phyloP scores from a whole-genome alignment of 1,140 invertebrate genomes.

The Uloborus diversus region DNA sequence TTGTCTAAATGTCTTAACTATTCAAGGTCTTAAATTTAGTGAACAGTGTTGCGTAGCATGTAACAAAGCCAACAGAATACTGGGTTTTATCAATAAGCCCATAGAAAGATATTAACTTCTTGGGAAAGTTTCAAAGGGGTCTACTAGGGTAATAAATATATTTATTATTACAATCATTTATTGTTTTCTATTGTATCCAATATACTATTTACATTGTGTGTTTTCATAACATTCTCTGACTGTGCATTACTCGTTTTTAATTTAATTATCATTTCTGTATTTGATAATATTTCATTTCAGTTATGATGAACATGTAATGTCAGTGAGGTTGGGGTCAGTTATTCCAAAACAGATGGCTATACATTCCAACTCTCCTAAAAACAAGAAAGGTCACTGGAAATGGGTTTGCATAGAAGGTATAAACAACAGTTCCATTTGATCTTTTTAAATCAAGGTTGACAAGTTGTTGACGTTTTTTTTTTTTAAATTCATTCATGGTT shows the following conservation, averaged over 20 bases:
- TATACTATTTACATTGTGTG: neutral
- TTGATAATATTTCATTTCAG: constrained; percentile 65
- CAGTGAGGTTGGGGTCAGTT: constrained; percentile 79
- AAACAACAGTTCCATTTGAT: constrained; percentile 19
- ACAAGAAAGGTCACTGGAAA: constrained; percentile 88
- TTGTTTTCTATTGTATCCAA: no score
- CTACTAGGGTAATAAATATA: no score
- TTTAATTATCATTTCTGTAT: neutral
- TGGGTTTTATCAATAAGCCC: no score
- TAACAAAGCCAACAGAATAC: no score
- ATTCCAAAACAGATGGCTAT: constrained; percentile 75
- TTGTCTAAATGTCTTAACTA: no score
- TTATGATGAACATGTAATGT: constrained; percentile 81
- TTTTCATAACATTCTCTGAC: neutral
- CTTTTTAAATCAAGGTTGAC: neutral
- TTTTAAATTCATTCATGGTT: neutral
- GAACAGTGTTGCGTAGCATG: no score
- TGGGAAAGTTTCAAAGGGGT: no score
- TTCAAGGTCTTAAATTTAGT: no score
- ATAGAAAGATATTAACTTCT: no score
- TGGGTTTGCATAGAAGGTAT: constrained; percentile 88
- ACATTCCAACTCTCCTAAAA: constrained; percentile 72
- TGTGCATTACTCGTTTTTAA: neutral
- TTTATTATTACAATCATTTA: no score
- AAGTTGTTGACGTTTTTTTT: neutral